phyloP scores from a whole-genome alignment of 2,797 vertebrate species.

The Pelodytes ibericus region DNA sequence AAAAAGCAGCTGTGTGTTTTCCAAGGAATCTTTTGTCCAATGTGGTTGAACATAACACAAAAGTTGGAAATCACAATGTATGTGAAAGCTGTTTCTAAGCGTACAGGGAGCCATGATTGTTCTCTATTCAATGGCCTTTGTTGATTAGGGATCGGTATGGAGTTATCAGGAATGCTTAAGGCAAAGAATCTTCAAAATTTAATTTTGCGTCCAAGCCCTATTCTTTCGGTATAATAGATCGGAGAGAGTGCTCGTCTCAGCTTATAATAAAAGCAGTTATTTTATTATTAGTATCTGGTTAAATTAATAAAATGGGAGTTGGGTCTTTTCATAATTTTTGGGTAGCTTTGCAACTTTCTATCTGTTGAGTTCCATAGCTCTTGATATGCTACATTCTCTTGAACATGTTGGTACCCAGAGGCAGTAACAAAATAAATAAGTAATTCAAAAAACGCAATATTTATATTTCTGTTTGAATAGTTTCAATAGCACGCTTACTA shows the following conservation, averaged over 20 bases:
- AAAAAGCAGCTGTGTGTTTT: conserved; percentile 33
- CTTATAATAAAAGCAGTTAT: conserved; percentile 9
- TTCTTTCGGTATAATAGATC: conserved; percentile 42
- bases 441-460: no score
- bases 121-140: conserved; percentile 47
- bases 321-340: not conserved
- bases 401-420: not conserved
- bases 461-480: no score
- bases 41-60: conserved; percentile 18
- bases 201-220: conserved; percentile 39
- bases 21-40: conserved; percentile 11
- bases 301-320: conserved; percentile 33
- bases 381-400: not conserved
- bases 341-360: conserved; percentile 13
- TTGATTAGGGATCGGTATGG: conserved; percentile 34
- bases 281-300: conserved; percentile 46
- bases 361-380: not conserved
- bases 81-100: conserved; percentile 11
- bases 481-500: no score
- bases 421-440: not conserved
- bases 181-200: conserved; percentile 49
- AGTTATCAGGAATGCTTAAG: conserved; percentile 42
- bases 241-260: not conserved
- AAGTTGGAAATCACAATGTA: conserved; percentile 45
- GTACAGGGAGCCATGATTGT: conserved; percentile 48